A percentile compares a stretch with the other conserved stretches of the same genome.
These are phyloP conservation scores for Chrysocyon brachyurus DNA, from an alignment of 2,797 vertebrate species.

Conservation along the genomic window DNA sequence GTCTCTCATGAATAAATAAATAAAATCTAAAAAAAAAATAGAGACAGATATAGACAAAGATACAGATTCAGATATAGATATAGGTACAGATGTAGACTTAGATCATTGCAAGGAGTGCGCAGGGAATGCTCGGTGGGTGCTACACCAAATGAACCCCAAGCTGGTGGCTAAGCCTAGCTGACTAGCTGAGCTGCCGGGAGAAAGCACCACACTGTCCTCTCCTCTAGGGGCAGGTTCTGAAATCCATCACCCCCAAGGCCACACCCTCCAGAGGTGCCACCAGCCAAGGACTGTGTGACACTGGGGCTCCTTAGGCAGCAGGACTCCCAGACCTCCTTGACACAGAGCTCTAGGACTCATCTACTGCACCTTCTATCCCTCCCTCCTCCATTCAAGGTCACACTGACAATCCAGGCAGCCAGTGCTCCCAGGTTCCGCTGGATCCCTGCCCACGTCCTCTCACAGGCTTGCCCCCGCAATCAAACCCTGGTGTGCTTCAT, in stretches of 20 bases:
- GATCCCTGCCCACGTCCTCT: not conserved
- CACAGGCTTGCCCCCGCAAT: not conserved
- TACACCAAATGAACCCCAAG: not conserved
- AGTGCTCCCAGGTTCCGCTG: not conserved
- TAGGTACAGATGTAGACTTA: not conserved
- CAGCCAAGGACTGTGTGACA: not conserved
- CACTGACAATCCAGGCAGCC: rapidly evolving
- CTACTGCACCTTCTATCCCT: not conserved
- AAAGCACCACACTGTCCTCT: not conserved
- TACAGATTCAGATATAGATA: not conserved
- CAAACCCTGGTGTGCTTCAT: not conserved
- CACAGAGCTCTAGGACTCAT: not conserved
- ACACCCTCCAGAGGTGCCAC: not conserved
- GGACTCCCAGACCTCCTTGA: not conserved
- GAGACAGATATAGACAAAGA: not conserved
- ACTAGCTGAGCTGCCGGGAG: not conserved
- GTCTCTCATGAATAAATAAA: no score
- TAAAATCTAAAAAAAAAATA: no score
- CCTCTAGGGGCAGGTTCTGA: not conserved
- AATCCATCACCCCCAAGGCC: not conserved
- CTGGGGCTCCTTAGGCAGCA: not conserved
- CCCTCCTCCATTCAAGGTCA: not conserved
- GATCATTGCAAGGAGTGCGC: not conserved
- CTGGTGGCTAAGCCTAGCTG: not conserved
- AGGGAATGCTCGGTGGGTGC: not conserved